Conservation (phyloP, 2,797 vertebrate species). For the Mycteria americana region DNA sequence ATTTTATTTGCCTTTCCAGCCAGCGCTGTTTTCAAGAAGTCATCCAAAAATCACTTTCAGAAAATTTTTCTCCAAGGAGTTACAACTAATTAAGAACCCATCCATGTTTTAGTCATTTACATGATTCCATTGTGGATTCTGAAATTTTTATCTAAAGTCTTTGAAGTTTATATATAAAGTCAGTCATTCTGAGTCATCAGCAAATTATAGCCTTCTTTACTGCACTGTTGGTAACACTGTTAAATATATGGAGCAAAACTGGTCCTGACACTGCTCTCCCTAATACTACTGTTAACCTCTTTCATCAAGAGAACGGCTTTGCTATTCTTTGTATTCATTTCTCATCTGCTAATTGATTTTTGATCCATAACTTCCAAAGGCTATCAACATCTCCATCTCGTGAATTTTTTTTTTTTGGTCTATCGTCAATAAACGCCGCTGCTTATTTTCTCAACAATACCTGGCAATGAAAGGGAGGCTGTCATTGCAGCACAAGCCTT, state of each 20-base stretch:
- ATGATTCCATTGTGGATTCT: slow-evolving; percentile 18
- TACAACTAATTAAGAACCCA: slow-evolving; percentile 31
- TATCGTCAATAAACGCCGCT: not conserved
- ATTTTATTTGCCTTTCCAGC: not conserved
- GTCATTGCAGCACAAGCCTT: not conserved
- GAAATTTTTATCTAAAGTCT: slow-evolving; percentile 4
- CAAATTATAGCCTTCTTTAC: not conserved
- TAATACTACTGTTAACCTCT: not conserved
- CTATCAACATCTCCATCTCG: not conserved
- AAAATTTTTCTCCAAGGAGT: not conserved
- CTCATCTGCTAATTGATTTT: slow-evolving; percentile 5
- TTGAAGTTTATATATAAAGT: not conserved
- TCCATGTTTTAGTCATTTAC: not conserved
- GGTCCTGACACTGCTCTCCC: not conserved
- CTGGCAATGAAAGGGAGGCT: not conserved
- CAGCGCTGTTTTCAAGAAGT: not conserved
- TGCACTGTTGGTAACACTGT: not conserved
- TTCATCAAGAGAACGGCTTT: not conserved
- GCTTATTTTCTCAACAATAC: not conserved
- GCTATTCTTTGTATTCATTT: not conserved
- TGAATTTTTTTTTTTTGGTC: not conserved
- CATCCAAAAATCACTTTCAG: not conserved
- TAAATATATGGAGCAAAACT: not conserved
- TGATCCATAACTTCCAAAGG: not conserved
- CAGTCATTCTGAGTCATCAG: slow-evolving; percentile 22